Percentiles rank a stretch among this genome's conserved stretches.
phyloP scores from a whole-genome alignment of 2,797 vertebrate genomes.

The Mormyrops boulengeri region DNA sequence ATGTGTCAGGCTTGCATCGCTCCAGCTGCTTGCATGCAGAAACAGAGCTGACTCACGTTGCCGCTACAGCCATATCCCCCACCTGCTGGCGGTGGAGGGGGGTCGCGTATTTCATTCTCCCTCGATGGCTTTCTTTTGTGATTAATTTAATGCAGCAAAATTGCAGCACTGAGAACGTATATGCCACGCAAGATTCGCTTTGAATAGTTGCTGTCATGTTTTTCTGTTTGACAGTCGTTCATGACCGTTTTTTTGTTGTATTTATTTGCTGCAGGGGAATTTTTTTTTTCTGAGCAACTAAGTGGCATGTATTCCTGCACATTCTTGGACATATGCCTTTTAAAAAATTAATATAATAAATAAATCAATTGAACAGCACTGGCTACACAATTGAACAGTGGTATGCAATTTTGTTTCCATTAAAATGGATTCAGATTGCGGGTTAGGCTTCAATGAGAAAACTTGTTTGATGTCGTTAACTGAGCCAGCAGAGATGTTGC shows the following conservation, averaged over 20 bases:
- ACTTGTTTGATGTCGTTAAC: not conserved
- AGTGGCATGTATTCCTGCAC: not conserved
- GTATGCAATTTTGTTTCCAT: not conserved
- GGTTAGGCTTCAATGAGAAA: not conserved
- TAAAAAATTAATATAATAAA: not conserved
- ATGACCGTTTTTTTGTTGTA: not conserved
- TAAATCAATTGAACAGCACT: not conserved
- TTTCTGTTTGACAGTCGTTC: not conserved
- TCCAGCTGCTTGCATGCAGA: not conserved
- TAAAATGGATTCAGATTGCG: not conserved
- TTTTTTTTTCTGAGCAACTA: not conserved
- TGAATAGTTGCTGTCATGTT: not conserved
- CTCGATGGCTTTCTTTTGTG: not conserved
- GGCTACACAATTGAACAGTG: not conserved
- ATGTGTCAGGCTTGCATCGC: not conserved
- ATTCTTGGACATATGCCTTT: not conserved
- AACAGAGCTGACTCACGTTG: not conserved
- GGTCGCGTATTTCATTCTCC: not conserved
- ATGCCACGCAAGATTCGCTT: not conserved
- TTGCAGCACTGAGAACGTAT: not conserved
- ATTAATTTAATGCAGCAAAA: conserved; percentile 3
- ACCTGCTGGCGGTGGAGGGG: not conserved
- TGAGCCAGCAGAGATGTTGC: not conserved
- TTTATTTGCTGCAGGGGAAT: not conserved
- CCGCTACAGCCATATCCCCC: not conserved